Base-by-base conservation (phyloP, 2,888 invertebrate genomes). In the Herminia tarsipennalis region DNA sequence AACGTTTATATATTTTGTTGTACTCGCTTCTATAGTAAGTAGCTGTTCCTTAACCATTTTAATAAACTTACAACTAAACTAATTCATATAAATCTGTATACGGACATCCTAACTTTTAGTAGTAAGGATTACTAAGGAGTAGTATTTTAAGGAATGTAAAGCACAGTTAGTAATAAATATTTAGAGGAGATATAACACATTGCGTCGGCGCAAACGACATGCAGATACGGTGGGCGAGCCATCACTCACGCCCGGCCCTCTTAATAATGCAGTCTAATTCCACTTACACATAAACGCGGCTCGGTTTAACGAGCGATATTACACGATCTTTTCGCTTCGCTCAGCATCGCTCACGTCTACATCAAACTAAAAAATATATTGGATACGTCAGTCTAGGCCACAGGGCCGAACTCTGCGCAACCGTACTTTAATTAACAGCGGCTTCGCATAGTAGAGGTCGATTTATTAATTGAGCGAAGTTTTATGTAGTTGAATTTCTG, bases 401-500 rank as follows among this genome's bases (percentile, higher is more conserved):
- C 20, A n/a, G 14, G 27, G 27, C 9, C 25, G 5, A 5, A 16
- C 16, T 9, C 13, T 6, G 33, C 16, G 12, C 21, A 25, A 25
- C n/a, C 18, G 32, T 18, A 13, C 14, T 27, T 41, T 22, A 8
- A 28, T 30, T 13, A 34, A 9, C 8, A 36, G 8, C 5, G 33
- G 4, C 5, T 8, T 14, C 24, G 25, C 1, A 5, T 10, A 27
- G 1, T 10, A 16, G 5, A 16, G 28, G n/a, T 17, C 2, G 10
- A 20, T 34, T 36, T 10, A 22, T 30, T 10, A 24, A 16, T 36
- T 18, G 29, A 8, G 2, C 3, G 2, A 13, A 20, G 22, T n/a
- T 20, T 20, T n/a, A 6, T 33, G 38, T 9, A 66, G 37, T 44
- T 18, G 37, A 29, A 5, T 49, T 56, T 40, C 56, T 54, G 44